Evolutionary conservation across 2,797 vertebrate genomes (phyloP).

Genomic region (Enoplosus armatus): DNA sequence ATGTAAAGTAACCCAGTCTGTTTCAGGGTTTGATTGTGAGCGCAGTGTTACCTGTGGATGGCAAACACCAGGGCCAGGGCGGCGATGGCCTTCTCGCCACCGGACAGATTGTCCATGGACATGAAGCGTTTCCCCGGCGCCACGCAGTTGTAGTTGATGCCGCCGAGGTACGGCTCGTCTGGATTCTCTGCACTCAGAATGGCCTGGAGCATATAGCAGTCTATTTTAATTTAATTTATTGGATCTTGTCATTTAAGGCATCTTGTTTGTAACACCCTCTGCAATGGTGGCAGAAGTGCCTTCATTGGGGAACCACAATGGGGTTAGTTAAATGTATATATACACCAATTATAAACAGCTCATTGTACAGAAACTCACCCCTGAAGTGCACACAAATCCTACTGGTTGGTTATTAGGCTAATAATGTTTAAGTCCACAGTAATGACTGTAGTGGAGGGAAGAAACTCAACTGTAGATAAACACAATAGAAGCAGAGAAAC

Average conservation of each 20-base stretch:
- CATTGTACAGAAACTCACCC: background rate
- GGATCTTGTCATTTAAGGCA: background rate
- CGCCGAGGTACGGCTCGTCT: slow-evolving; percentile 95
- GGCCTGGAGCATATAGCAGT: slow-evolving; percentile 83
- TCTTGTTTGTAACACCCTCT: background rate
- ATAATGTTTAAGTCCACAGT: too few relatives aligned
- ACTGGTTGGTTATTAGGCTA: background rate
- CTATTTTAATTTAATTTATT: background rate
- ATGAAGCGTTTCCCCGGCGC: slow-evolving; percentile 96
- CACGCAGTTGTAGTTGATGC: slow-evolving; percentile 94
- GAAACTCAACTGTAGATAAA: background rate
- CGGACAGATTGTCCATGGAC: slow-evolving; percentile 97
- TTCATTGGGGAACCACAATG: too few relatives aligned
- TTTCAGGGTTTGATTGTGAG: background rate
- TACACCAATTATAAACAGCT: background rate
- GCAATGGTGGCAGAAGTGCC: background rate
- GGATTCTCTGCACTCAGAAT: slow-evolving; percentile 93
- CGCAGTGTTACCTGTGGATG: slow-evolving; percentile 89
- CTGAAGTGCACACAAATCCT: background rate
- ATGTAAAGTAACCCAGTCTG: background rate
- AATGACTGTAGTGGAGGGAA: background rate
- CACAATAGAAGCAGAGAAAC: background rate
- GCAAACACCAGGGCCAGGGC: slow-evolving; percentile 94
- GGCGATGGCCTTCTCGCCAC: slow-evolving; percentile 95
- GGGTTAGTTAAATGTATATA: background rate